Evolutionary conservation across 2,888 invertebrate genomes (phyloP).

Genomic region (Scelioninae gen. 1): DNA sequence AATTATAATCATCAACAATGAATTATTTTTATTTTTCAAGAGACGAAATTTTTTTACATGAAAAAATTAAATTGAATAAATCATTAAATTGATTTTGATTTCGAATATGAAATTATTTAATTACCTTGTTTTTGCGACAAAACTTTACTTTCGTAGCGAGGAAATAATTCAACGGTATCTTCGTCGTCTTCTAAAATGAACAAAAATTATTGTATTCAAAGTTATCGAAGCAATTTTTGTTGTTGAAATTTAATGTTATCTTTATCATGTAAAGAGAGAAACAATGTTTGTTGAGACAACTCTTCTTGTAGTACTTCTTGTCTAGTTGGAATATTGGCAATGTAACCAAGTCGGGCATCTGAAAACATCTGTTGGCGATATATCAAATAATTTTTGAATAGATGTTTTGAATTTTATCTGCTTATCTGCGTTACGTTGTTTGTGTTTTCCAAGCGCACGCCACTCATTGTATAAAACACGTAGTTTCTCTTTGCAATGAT

Average conservation of each 20-base stretch:
- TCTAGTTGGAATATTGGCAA: constrained; percentile 19
- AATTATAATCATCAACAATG: constrained; percentile 10
- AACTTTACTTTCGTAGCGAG: constrained; percentile 14
- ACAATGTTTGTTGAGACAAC: constrained; percentile 7
- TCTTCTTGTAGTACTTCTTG: constrained; percentile 8
- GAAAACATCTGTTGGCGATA: constrained; percentile 54
- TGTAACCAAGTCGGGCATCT: constrained; percentile 34
- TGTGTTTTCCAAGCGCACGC: constrained; percentile 68
- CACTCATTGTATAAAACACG: constrained; percentile 75
- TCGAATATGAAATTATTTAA: constrained; percentile 12
- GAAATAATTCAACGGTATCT: constrained; percentile 12
- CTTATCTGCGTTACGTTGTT: constrained; percentile 47
- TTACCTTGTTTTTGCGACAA: constrained; percentile 14
- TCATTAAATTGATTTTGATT: constrained; percentile 12
- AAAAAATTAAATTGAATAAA: constrained; percentile 8
- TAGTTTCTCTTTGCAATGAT: constrained; percentile 70
- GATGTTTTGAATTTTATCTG: constrained; percentile 59
- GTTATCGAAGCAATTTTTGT: constrained; percentile 13
- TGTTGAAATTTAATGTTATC: constrained; percentile 3
- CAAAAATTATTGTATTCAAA: constrained; percentile 11
- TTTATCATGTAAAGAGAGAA: constrained; percentile 5
- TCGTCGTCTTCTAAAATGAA: constrained; percentile 10
- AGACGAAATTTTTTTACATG: constrained; percentile 10
- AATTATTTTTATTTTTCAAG: constrained; percentile 12
- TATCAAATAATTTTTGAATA: constrained; percentile 67